Evolutionary conservation across 1,140 invertebrate species (phyloP).

Genomic region (Branchinecta lindahli): DNA sequence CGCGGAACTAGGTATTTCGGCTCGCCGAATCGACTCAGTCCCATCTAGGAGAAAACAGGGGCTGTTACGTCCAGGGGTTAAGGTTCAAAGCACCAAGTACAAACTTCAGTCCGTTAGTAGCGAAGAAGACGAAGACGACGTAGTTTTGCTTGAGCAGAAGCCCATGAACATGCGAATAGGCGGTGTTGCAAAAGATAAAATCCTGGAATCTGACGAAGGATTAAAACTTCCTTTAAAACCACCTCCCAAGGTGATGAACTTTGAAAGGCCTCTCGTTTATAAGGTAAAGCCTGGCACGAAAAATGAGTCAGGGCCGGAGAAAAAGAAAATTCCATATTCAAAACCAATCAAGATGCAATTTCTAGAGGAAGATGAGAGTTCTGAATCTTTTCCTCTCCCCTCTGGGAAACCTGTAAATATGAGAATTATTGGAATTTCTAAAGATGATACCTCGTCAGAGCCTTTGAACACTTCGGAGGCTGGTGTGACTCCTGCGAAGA

Average conservation of each 20-base stretch:
- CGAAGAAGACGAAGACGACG: background rate
- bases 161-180: background rate
- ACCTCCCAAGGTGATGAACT: background rate
- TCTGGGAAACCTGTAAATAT: background rate
- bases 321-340: conserved; percentile 3
- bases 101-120: background rate
- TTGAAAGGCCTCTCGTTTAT: background rate
- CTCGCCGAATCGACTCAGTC: background rate
- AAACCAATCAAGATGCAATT: background rate
- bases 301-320: background rate
- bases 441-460: background rate
- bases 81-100: background rate
- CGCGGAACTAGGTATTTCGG: background rate
- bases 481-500: background rate
- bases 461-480: background rate
- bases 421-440: background rate
- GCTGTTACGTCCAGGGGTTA: background rate
- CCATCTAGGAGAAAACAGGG: background rate
- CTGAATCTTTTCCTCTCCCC: background rate
- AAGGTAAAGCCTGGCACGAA: background rate
- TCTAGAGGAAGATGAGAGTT: background rate
- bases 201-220: background rate
- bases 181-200: background rate
- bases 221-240: background rate
- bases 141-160: background rate